phyloP scores from a whole-genome alignment of 2,888 invertebrate genomes.

The Mythimna pallens region DNA sequence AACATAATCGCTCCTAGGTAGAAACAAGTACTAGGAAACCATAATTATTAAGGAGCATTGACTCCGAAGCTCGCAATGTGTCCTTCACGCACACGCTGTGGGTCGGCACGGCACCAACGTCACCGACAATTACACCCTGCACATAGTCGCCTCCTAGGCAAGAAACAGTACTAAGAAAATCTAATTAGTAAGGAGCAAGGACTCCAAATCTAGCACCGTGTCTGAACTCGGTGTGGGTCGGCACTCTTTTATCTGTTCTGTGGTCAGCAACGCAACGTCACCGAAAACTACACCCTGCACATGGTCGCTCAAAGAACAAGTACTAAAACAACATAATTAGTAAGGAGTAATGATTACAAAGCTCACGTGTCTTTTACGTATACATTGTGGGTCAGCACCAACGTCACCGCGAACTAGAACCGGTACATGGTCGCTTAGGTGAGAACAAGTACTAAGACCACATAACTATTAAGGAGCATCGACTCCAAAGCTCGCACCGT shows the following conservation, averaged over 20 bases:
- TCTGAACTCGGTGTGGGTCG: slow-evolving; percentile 95
- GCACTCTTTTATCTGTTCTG: no score
- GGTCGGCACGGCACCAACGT: slow-evolving; percentile 94
- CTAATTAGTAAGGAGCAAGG: slow-evolving; percentile 74
- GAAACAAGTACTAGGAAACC: background rate
- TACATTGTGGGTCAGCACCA: slow-evolving; percentile 97
- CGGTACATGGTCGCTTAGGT: background rate
- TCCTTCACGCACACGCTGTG: slow-evolving; percentile 96
- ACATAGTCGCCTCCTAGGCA: background rate
- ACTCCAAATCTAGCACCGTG: slow-evolving; percentile 90
- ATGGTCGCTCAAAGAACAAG: background rate
- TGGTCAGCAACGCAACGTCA: slow-evolving; percentile 93
- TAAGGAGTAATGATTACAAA: slow-evolving; percentile 88
- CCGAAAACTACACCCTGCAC: slow-evolving; percentile 76
- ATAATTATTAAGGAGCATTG: slow-evolving; percentile 75
- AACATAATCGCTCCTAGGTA: background rate
- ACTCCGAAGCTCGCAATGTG: slow-evolving; percentile 92
- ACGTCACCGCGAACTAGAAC: slow-evolving; percentile 93
- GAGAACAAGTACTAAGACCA: background rate
- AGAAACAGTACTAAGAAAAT: background rate
- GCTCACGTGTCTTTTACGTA: slow-evolving; percentile 94
- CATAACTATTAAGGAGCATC: slow-evolving; percentile 66
- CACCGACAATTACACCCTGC: slow-evolving; percentile 91
- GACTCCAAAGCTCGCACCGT: slow-evolving; percentile 91
- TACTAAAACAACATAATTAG: background rate